Base-by-base conservation (phyloP, 2,888 invertebrate species). In the Ennomos erosarius region DNA sequence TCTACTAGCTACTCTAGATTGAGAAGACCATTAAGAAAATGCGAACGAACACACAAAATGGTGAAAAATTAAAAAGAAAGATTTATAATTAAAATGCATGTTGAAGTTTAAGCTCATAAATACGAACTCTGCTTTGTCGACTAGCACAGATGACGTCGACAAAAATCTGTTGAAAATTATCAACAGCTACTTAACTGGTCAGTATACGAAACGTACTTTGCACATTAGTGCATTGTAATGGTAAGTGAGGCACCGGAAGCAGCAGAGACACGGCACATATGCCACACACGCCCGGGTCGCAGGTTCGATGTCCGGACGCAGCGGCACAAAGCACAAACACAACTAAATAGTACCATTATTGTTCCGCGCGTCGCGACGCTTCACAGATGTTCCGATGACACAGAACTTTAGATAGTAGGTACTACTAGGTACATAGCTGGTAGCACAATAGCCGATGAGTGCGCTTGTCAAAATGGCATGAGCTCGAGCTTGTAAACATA, bases 251-350 rank as follows among this genome's bases (percentile, higher is more conserved):
- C 65, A 50, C 68, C 76, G 76, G 79, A 78, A 76, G 65, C 67
- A 59, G 35, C 40, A 60, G 67, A 72, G 70, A 69, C 68, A 58
- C 58, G 64, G 62, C 68, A 65, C 68, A 69, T 60, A 59, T 65
- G 68, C 6, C 50, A 13, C 44, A 52, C 55, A 50, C 8, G 51
- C 52, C 55, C 47, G 59, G 59, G 56, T 59, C 58, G 46, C 42
- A 62, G 54, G 85, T 84, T 85, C 85, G 83, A 81, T 64, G 86
- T 70, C 81, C 83, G 71, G 56, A 58, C 61, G 72, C 66, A 68
- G 63, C 46, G 56, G 58, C n/a, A n/a, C n/a, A n/a, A n/a, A n/a
- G 57, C 66, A 71, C 71, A 73, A 75, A 76, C 26, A 6, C 26
- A 26, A 26, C 73, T 70, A 72, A 74, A 78, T 73, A 75, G 66